Evolutionary conservation across 2,888 invertebrate genomes (phyloP), one percentile per base, ranked within the genome.

Genomic region (Morpho helenor): DNA sequence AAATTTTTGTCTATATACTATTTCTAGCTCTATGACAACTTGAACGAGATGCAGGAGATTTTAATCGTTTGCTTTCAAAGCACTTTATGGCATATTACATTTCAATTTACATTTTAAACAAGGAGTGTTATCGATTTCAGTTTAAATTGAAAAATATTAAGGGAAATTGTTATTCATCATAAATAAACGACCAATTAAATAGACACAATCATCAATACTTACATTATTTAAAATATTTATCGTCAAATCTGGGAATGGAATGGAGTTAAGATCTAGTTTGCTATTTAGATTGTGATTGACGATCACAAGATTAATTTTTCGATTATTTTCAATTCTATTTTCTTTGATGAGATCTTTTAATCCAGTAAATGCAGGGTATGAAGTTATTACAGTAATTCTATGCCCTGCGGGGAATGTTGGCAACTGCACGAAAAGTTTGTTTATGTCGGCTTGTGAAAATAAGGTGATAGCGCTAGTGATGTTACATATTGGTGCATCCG

Each of bases 161-260:
- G 23, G 23, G 23, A 23, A 23, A 23, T 23, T 4, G 2, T 23
- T 23, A 23, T 23, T 23, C 23, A 23, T 23, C 23, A 23, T 23
- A 3, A 3, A 23, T 23, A 2, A 23, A 23, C 23, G 23, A 23
- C 23, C 23, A 23, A 23, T 23, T 3, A 23, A 23, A 23, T 23
- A 23, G 5, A 8, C 5, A 43, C 3, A 43, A 8, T 75, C 52
- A 8, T 6, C 16, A 8, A 39, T 51, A 55, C 54, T 57, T 47
- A 54, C 50, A 46, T 60, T 46, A 42, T 62, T 49, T 8, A 62
- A 59, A 41, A 61, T 55, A 47, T 70, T 78, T 8, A 61, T 39
- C n/a, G 72, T 73, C 40, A 82, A 63, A 60, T 78, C 69, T 22
- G 76, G 58, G 42, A 75, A 68, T 0, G 79, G 74, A 8, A 78